Evolutionary conservation across 1,140 invertebrate species (phyloP).

Genomic region (Asobara japonica): DNA sequence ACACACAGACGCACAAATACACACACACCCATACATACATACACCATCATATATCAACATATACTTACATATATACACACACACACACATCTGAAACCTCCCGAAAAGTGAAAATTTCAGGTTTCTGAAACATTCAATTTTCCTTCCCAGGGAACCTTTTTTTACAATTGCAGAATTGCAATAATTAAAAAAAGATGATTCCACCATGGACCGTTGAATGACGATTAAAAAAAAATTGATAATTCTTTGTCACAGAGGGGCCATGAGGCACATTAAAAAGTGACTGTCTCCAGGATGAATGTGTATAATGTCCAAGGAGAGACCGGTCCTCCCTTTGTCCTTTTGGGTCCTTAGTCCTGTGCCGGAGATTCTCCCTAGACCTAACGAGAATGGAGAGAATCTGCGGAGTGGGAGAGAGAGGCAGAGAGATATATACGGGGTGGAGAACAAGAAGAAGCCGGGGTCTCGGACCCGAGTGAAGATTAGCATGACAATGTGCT

Average conservation of each 20-base stretch:
- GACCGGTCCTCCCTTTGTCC: slow-evolving; percentile 53
- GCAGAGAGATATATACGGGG: slow-evolving; percentile 34
- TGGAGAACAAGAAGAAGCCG: slow-evolving; percentile 38
- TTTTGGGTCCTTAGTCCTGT: slow-evolving; percentile 47
- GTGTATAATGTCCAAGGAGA: slow-evolving; percentile 32
- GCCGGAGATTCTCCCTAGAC: slow-evolving; percentile 47
- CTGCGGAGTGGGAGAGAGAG: slow-evolving; percentile 1
- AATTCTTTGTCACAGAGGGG: slow-evolving; percentile 28
- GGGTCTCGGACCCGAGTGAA: slow-evolving; percentile 42
- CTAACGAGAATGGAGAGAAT: slow-evolving; percentile 18
- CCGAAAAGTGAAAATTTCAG: no score
- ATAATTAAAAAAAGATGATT: slow-evolving; percentile 19
- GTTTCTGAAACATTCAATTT: no score
- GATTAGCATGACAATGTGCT: slow-evolving; percentile 64
- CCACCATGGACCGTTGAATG: slow-evolving; percentile 14
- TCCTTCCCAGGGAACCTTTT: neutral
- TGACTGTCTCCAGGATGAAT: neutral
- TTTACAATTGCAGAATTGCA: neutral
- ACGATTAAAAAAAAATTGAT: slow-evolving; percentile 34
- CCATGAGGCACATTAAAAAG: neutral
- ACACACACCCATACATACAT: no score
- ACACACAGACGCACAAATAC: no score
- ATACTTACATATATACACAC: no score
- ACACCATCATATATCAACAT: no score
- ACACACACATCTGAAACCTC: no score